Base-by-base conservation (phyloP, 2,888 invertebrate species). In the Spatulosminthurus flaviceps region DNA sequence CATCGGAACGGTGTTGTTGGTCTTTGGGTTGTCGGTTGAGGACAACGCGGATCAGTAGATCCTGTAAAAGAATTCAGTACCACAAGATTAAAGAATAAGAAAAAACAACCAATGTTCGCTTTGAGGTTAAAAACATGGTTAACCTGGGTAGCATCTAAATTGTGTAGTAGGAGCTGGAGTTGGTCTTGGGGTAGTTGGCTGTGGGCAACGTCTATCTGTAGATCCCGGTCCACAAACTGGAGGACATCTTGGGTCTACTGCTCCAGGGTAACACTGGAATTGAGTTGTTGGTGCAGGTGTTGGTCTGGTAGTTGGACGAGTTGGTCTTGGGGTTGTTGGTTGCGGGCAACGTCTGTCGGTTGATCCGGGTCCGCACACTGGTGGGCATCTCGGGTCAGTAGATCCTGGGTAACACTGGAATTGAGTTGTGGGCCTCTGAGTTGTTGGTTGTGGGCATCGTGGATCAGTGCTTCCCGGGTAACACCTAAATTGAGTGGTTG, bases 331-430 rank as follows among this genome's bases (percentile, higher is more conserved):
- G n/a, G 79, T 76, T 21, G 79, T 51, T 16, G 71, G 28, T 76
- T 70, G 78, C 4, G 81, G 81, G 66, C 85, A 86, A 11, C 86
- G 72, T 11, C 82, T 82, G 84, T 86, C 72, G 84, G 87, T 80
- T 84, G 87, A 79, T 82, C 88, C 87, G 0, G 82, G 85, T 34
- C 79, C 82, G 83, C 81, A 85, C n/a, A 72, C 80, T 29, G 86
- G 77, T 75, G 83, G 83, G 81, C 86, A 86, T 26, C 24, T 29
- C 9, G 72, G 64, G n/a, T 78, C 64, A 4, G 7, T 1, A 7
- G 4, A 9, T 4, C 34, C 34, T 34, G 34, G 34, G 34, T 34
- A 34, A 9, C 34, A 34, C 9, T 34, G 34, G 34, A 34, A 34
- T 34, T 34, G 34, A 34, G 34, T 34, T 34, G 34, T 34, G 4